Base-by-base conservation (phyloP, 2,113 vertebrate species). In the Beaufortia kweichowensis region DNA sequence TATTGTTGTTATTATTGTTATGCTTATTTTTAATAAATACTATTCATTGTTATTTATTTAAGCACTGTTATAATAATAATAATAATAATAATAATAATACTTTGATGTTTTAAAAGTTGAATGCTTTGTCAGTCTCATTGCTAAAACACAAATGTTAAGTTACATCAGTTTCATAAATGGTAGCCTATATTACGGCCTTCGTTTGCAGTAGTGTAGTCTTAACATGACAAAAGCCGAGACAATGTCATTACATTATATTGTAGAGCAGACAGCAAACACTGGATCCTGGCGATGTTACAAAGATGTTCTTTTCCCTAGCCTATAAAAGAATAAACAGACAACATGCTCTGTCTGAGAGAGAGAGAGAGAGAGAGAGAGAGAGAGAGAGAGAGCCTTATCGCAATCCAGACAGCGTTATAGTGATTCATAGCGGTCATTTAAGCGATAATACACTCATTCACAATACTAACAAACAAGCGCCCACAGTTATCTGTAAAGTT, bases 371-470 rank as follows among this genome's bases (percentile, higher is more conserved):
- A 92, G 85, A 86, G 87, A 87, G 69, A 28, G 87, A 89, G 77
- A 87, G 92, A 90, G 91, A 92, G 87, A 86, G 88, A 87, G 75
- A 26, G 87, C 84, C 95, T 98, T 98, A 98, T 97, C 95, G 93
- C 93, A 88, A 89, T 90, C 88, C 91, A 83, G 89, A 95, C 95
- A 96, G 94, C 92, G 93, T 95, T 95, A 61, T 48, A 95, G 94
- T 96, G 96, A 98, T 96, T 97, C 96, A 97, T 95, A 95, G 96
- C 93, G 93, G 92, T 95, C 94, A 95, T 98, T 96, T 96, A 95
- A 94, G 94, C 94, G 94, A 96, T 98, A 98, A 98, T 98, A 94
- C 95, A 94, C 94, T 96, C 95, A 95, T 96, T 96, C 94, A 94
- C 92, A 93, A 92, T 93, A 94, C 94, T 94, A 95, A 94, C 94